Base-by-base conservation (phyloP, 1,140 invertebrate species). In the Brachionus rotundiformis region DNA sequence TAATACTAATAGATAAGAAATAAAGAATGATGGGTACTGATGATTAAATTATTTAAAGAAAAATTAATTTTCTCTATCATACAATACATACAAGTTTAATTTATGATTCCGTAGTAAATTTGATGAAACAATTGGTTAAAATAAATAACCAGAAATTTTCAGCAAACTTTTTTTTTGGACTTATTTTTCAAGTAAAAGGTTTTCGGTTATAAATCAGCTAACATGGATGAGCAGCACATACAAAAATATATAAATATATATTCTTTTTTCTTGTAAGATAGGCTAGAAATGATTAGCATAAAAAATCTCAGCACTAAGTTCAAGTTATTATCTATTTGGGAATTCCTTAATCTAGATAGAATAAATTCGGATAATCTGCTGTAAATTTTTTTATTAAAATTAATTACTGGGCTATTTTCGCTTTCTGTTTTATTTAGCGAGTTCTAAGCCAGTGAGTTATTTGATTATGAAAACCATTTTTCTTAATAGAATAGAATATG, bases 111-210 rank as follows among this genome's bases (percentile, higher is more conserved):
- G 27, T n/a, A 63, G 5, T 63, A 29, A 63, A 63, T 63, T n/a
- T 27, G 10, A 63, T 36, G 63, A 68, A 36, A 68, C 33, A 68
- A 68, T 63, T 63, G 61, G 61, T 63, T 63, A 68, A n/a, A 68
- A 68, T 31, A 29, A 63, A 63, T 63, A 63, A 33, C 61, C 25
- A 29, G n/a, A 63, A 63, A 29, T 63, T 19, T 19, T 54, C 47
- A 54, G 4, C 47, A 8, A 54, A 54, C 39, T 41, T 10, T 41
- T 41, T 41, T 41, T 54, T 54, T 23, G 47, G 47, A 54, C 47
- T 3, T 19, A 54, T 25, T 23, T 7, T n/a, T 6, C 1, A 54
- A 54, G n/a, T 19, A 16, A 54, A 54, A 54, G 47, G n/a, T 54
- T 7, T 54, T 54, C 47, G n/a, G 47, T 19, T 54, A 54, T 54